phyloP scores from a whole-genome alignment of 2,797 vertebrate species.

The Notoglanidium macrostoma region DNA sequence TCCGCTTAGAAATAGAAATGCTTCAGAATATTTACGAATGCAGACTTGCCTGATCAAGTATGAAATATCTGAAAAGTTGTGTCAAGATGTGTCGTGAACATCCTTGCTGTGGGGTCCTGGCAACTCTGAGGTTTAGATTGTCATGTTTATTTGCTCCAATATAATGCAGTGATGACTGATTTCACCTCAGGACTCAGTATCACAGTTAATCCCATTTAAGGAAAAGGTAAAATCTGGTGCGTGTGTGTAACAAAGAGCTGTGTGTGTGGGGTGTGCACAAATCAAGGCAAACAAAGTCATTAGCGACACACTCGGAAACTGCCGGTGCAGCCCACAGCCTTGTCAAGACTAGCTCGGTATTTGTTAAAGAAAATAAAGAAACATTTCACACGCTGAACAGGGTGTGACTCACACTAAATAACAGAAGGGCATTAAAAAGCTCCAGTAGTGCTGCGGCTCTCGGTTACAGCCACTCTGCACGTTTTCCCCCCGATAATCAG shows the following conservation, averaged over 20 bases:
- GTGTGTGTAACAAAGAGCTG: neutral
- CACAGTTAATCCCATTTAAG: neutral
- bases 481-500: neutral
- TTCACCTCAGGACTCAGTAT: neutral
- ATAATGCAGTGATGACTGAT: neutral
- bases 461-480: neutral
- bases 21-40: neutral
- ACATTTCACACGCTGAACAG: neutral
- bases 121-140: neutral
- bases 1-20: neutral
- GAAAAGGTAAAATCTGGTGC: neutral
- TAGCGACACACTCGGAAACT: neutral
- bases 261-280: neutral
- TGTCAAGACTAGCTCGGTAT: slow-evolving; percentile 19
- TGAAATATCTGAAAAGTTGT: neutral
- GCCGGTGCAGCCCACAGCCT: neutral
- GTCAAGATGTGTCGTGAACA: neutral
- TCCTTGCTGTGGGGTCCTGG: neutral
- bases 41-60: neutral
- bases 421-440: neutral
- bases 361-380: neutral
- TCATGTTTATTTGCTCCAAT: too few species aligned
- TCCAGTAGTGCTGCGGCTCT: neutral
- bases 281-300: neutral
- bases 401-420: slow-evolving; percentile 7